Percentiles rank a stretch among this genome's conserved stretches.
These are phyloP conservation scores for Hypocryptadius cinnamomeus DNA, from an alignment of 2,113 vertebrate genomes.

Conservation along the genomic window DNA sequence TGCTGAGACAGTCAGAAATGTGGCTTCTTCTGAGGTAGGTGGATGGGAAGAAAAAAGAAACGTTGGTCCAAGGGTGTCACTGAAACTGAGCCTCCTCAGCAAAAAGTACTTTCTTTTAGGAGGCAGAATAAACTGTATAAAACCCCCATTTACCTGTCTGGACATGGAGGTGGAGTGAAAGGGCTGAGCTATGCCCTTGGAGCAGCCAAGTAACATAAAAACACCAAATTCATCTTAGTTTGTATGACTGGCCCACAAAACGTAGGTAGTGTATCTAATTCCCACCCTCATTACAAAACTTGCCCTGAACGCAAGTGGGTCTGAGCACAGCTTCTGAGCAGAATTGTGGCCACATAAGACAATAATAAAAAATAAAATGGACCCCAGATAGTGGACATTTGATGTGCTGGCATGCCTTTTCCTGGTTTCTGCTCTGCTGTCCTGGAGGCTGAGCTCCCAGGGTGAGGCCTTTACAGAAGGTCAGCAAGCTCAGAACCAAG, in stretches of 20 bases:
- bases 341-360: neutral
- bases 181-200: neutral
- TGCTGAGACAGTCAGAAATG: neutral
- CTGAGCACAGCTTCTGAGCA: neutral
- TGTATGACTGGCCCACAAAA: neutral
- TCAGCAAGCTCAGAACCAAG: neutral
- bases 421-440: neutral
- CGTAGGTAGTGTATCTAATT: neutral
- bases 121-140: neutral
- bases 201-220: neutral
- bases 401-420: fast-evolving
- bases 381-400: neutral
- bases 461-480: neutral
- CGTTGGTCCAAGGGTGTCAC: neutral
- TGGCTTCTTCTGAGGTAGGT: neutral
- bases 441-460: neutral
- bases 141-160: neutral
- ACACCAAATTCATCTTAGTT: neutral
- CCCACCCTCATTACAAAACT: neutral
- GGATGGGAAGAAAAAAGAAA: neutral
- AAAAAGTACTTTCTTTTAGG: neutral
- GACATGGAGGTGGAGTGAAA: neutral
- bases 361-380: neutral
- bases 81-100: neutral
- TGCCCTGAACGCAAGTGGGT: neutral